Evolutionary conservation across 2,113 vertebrate genomes (phyloP).

Genomic region (Manacus vitellinus): DNA sequence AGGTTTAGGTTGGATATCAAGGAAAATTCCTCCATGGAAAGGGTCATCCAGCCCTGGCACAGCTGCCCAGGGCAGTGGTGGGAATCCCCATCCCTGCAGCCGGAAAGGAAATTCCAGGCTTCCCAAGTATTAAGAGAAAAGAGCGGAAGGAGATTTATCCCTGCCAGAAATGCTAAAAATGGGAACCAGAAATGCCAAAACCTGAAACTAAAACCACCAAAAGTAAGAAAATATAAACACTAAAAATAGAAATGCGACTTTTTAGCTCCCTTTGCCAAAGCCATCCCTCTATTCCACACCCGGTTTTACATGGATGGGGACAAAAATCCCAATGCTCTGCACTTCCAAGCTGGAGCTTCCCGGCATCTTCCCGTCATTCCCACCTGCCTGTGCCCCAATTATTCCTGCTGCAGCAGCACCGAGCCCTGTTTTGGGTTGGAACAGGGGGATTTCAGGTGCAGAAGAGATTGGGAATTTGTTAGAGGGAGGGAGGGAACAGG

Average conservation of each 20-base stretch:
- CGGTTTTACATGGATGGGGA: neutral
- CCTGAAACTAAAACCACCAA: too few species aligned
- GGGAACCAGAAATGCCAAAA: neutral
- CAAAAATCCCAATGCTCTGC: neutral
- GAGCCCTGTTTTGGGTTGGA: neutral
- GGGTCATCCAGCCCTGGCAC: neutral
- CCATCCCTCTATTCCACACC: neutral
- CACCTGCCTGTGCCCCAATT: fast-evolving
- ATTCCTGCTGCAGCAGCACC: fast-evolving
- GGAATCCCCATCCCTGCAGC: neutral
- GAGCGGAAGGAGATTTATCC: neutral
- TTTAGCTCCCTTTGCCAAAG: neutral
- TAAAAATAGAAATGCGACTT: neutral
- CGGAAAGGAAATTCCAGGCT: neutral
- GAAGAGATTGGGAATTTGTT: neutral
- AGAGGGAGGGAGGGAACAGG: neutral
- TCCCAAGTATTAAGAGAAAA: neutral
- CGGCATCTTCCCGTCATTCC: neutral
- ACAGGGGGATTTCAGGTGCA: neutral
- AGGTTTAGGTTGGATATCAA: neutral
- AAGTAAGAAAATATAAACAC: too few species aligned
- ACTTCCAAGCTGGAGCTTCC: neutral
- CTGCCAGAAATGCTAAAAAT: neutral
- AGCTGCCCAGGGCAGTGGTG: neutral
- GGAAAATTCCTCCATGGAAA: neutral